phyloP scores from a whole-genome alignment of 2,797 vertebrate species.

The Acestrorhynchus altus region DNA sequence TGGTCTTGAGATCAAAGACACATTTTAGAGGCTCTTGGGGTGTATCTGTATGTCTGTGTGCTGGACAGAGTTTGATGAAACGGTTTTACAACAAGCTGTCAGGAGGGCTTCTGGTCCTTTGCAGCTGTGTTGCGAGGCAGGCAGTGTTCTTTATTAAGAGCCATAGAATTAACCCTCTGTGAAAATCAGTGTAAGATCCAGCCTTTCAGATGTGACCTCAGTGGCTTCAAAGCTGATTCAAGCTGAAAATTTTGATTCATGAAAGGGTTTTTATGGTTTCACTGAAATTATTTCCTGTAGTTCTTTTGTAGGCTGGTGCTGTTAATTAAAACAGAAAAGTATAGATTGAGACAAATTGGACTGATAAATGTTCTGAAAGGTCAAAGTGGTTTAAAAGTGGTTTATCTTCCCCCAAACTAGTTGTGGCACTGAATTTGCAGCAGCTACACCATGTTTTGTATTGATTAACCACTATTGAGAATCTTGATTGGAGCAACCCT shows the following conservation, averaged over 20 bases:
- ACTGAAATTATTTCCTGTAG: slow-evolving; percentile 21
- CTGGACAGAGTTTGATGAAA: slow-evolving; percentile 41
- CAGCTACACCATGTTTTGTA: neutral
- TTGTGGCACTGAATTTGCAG: neutral
- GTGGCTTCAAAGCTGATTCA: slow-evolving; percentile 27
- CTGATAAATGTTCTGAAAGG: neutral
- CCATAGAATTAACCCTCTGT: slow-evolving; percentile 41
- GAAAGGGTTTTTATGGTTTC: slow-evolving; percentile 27
- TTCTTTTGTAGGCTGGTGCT: neutral
- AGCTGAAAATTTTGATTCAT: slow-evolving; percentile 35
- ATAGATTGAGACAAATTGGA: neutral
- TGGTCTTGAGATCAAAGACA: slow-evolving; percentile 58
- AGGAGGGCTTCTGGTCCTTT: slow-evolving; percentile 53
- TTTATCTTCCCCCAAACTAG: slow-evolving; percentile 6
- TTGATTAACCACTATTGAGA: neutral
- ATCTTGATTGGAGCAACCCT: slow-evolving; percentile 26
- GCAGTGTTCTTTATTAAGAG: slow-evolving; percentile 54
- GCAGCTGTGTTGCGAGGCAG: slow-evolving; percentile 48
- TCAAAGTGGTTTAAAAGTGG: neutral
- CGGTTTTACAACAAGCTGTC: slow-evolving; percentile 50
- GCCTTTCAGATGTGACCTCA: slow-evolving; percentile 30
- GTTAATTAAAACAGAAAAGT: slow-evolving; percentile 6
- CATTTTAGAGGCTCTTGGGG: slow-evolving; percentile 40
- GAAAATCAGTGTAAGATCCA: slow-evolving; percentile 39
- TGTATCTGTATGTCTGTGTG: slow-evolving; percentile 38